Conservation (phyloP, 2,113 vertebrate species). For the Zosterops japonicus region DNA sequence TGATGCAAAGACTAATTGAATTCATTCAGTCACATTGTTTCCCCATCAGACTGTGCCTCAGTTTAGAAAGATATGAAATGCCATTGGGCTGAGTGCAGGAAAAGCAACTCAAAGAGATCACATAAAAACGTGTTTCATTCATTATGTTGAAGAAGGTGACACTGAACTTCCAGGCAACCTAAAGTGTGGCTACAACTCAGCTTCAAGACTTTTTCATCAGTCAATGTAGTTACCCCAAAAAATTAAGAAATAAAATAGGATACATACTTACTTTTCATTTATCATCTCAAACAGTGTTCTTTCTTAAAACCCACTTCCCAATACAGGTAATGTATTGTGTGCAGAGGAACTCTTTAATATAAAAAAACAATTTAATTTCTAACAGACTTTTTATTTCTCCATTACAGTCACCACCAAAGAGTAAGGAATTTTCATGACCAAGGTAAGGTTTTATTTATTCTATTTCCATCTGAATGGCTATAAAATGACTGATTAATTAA, state of each 20-base stretch:
- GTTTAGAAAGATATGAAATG: neutral
- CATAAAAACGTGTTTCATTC: neutral
- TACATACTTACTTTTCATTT: neutral
- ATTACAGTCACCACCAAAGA: neutral
- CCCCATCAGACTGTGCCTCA: neutral
- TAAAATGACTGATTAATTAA: neutral
- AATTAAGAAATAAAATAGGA: neutral
- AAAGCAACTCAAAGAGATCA: neutral
- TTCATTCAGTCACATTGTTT: neutral
- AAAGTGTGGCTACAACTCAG: neutral
- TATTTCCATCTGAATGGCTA: neutral
- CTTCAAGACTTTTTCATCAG: neutral
- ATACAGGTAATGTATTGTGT: neutral
- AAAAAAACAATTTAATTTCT: neutral
- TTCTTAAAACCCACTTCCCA: neutral
- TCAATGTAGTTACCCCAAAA: neutral
- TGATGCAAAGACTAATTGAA: neutral
- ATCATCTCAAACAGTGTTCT: neutral
- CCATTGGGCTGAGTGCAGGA: neutral
- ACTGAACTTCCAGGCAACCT: neutral
- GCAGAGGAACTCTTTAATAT: neutral
- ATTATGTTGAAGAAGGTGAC: neutral
- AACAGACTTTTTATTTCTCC: neutral
- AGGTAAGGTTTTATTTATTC: neutral
- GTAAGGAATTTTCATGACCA: neutral